A percentile compares a stretch with the other conserved stretches of the same genome.
phyloP scores from a whole-genome alignment of 2,888 invertebrate genomes.

The Seira musarum region DNA sequence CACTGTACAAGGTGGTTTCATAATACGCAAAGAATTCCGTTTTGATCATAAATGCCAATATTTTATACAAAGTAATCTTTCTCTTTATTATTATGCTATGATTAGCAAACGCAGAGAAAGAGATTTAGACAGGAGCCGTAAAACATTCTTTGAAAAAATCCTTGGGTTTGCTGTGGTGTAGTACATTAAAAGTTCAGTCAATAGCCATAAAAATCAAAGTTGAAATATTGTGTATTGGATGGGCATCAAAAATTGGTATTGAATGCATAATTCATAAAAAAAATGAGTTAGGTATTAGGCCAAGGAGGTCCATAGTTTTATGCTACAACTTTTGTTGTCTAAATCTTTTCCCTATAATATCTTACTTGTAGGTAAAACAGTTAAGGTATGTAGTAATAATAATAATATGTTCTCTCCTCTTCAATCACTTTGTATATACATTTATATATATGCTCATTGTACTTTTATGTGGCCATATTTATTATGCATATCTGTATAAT shows the following conservation, averaged over 20 bases:
- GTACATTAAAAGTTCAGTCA: constrained; percentile 57
- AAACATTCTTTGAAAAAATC: constrained; percentile 33
- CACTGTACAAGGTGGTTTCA: not conserved
- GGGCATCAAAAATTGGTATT: constrained; percentile 61
- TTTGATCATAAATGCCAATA: constrained; percentile 10
- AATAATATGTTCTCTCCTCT: constrained; percentile 21
- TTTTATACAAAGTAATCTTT: constrained; percentile 19
- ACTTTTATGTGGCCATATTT: not conserved
- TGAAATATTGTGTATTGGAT: constrained; percentile 62
- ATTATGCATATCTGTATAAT: constrained; percentile 3
- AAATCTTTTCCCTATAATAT: not conserved
- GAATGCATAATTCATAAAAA: constrained; percentile 60
- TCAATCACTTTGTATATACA: constrained; percentile 20
- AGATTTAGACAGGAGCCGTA: constrained; percentile 32
- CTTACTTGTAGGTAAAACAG: not conserved
- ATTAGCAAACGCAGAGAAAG: constrained; percentile 27
- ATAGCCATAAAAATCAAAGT: constrained; percentile 61
- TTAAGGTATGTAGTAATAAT: not conserved
- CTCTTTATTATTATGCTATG: constrained; percentile 25
- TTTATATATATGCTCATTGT: no score
- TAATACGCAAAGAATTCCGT: not conserved
- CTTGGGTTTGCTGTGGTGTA: constrained; percentile 26
- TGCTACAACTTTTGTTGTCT: not conserved
- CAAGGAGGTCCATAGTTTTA: constrained; percentile 37
- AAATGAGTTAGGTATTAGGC: constrained; percentile 36